Percentiles rank a stretch among this genome's conserved stretches.
Evolutionary conservation across 2,113 vertebrate species (phyloP).

Genomic region (Myxocyprinus asiaticus): DNA sequence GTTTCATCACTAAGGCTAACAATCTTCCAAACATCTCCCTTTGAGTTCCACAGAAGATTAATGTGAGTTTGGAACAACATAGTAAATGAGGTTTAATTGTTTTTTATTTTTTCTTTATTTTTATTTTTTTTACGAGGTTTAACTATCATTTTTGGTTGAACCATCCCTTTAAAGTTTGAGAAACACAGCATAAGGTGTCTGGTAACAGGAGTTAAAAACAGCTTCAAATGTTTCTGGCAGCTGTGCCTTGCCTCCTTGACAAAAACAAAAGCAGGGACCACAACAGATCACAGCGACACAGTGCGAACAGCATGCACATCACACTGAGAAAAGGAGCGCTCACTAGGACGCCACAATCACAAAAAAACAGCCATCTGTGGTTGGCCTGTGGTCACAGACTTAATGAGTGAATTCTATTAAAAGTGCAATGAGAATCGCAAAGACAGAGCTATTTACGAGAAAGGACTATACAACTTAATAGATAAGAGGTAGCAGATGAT

Average conservation of each 20-base stretch:
- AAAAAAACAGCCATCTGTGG: slow-evolving; percentile 35
- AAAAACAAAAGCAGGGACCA: not conserved
- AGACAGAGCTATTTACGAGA: slow-evolving; percentile 43
- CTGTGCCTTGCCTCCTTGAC: not conserved
- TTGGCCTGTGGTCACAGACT: slow-evolving; percentile 37
- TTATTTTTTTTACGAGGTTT: no score
- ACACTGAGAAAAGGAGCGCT: slow-evolving; percentile 27
- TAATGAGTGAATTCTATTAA: slow-evolving; percentile 32
- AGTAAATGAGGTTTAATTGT: no score
- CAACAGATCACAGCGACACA: slow-evolving; percentile 34
- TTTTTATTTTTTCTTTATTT: no score
- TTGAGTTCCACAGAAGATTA: no score
- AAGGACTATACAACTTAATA: slow-evolving; percentile 1
- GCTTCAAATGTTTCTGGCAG: not conserved
- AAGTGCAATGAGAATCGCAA: slow-evolving; percentile 17
- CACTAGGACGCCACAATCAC: not conserved
- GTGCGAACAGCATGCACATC: slow-evolving; percentile 3
- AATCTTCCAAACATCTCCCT: no score
- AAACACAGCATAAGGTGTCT: not conserved
- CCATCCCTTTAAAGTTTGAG: not conserved
- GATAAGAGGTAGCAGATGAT: slow-evolving; percentile 14
- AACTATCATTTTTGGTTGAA: no score
- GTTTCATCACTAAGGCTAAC: no score
- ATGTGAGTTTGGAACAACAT: no score
- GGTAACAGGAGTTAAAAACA: not conserved